A percentile compares a stretch with the other conserved stretches of the same genome.
Conservation (phyloP, 2,888 invertebrate species). For the Heteromurus nitidus region DNA sequence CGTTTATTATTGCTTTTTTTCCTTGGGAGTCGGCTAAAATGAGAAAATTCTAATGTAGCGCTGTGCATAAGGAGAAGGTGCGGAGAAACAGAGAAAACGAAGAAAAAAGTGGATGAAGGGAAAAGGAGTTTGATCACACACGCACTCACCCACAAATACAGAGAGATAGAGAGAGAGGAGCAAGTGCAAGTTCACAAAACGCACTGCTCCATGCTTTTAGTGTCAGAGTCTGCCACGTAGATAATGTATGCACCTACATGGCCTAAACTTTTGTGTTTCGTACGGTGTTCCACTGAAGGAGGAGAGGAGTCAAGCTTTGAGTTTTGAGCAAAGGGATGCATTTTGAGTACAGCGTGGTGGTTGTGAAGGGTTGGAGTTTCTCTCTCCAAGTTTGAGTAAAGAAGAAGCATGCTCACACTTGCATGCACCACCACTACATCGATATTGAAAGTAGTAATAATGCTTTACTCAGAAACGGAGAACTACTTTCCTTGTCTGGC, state of each 20-base stretch:
- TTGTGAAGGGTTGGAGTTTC: constrained; percentile 51
- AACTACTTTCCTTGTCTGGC: constrained; percentile 43
- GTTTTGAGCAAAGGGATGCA: constrained; percentile 36
- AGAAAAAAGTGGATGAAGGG: constrained; percentile 36
- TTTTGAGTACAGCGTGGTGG: constrained; percentile 35
- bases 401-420: too few species aligned
- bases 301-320: neutral
- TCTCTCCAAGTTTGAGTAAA: too few species aligned
- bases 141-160: constrained; percentile 40
- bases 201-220: neutral
- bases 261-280: neutral
- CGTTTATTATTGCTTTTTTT: constrained; percentile 59
- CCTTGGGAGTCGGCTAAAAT: constrained; percentile 54
- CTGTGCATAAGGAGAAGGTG: constrained; percentile 42
- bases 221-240: too few species aligned
- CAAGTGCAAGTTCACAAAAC: neutral
- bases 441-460: constrained; percentile 60
- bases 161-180: neutral
- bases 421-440: constrained; percentile 20
- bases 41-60: constrained; percentile 61
- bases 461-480: constrained; percentile 59
- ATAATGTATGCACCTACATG: neutral
- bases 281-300: neutral
- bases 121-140: constrained; percentile 54
- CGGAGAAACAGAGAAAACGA: constrained; percentile 13